Conservation (phyloP, 2,888 invertebrate species). For the Zygaena filipendulae region DNA sequence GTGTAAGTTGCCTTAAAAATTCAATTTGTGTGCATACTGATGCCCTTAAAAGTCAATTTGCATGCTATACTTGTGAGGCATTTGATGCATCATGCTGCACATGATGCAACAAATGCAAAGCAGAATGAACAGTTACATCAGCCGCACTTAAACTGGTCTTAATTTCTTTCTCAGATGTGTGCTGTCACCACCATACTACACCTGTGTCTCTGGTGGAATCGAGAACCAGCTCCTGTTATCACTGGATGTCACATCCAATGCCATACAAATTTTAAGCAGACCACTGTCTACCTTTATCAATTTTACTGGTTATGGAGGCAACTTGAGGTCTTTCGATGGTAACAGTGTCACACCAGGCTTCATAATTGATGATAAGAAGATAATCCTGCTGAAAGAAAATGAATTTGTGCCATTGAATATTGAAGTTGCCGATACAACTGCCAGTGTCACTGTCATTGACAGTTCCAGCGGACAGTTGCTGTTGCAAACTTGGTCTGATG, state of each 20-base stretch:
- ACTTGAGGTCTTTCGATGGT: constrained; percentile 34
- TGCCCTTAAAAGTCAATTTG: too few relatives aligned
- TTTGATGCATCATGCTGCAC: too few relatives aligned
- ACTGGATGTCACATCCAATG: constrained; percentile 68
- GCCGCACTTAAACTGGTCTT: too few relatives aligned
- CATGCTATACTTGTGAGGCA: too few relatives aligned
- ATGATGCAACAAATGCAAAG: too few relatives aligned
- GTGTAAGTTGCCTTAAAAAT: too few relatives aligned
- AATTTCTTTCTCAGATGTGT: constrained; percentile 74
- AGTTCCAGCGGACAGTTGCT: constrained; percentile 33
- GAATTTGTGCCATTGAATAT: constrained; percentile 33
- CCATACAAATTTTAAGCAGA: constrained; percentile 55
- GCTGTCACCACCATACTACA: constrained; percentile 71
- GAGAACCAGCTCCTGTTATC: constrained; percentile 67
- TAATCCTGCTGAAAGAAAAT: constrained; percentile 40
- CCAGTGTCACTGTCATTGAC: constrained; percentile 40
- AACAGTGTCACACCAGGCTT: constrained; percentile 43
- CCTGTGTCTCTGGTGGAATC: constrained; percentile 67
- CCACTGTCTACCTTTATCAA: constrained; percentile 40
- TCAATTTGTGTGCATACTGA: too few relatives aligned
- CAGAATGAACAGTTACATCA: too few relatives aligned
- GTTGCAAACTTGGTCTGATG: constrained; percentile 45
- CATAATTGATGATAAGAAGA: constrained; percentile 39
- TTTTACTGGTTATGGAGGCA: constrained; percentile 22
- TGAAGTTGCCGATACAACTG: constrained; percentile 27